Conservation (phyloP, 53 echinoderm and acorn worm species). For the Astropecten irregularis region DNA sequence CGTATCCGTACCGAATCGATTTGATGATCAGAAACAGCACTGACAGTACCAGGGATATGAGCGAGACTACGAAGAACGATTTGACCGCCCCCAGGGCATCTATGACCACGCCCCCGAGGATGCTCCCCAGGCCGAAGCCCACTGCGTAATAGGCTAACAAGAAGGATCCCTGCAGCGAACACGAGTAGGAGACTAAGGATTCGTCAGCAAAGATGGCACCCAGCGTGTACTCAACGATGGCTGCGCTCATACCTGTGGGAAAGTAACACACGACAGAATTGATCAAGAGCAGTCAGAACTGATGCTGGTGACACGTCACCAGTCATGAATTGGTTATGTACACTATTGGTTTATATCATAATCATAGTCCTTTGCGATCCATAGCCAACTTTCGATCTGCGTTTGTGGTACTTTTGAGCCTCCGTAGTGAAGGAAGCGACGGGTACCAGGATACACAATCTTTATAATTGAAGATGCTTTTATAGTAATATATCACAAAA, state of each 20-base stretch:
- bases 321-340: too few species aligned
- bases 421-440: too few species aligned
- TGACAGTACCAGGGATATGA: constrained; percentile 44
- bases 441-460: too few species aligned
- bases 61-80: constrained; percentile 50
- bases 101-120: constrained; percentile 55
- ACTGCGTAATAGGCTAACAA: constrained; percentile 59
- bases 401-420: too few species aligned
- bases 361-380: too few species aligned
- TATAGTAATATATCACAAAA: too few species aligned
- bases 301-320: not conserved
- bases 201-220: constrained; percentile 69
- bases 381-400: too few species aligned
- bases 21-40: constrained; percentile 46
- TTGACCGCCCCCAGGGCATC: constrained; percentile 55
- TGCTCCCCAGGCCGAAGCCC: constrained; percentile 59
- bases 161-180: constrained; percentile 57
- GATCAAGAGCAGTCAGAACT: not conserved
- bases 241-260: constrained; percentile 49
- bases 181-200: constrained; percentile 45
- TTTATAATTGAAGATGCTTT: too few species aligned
- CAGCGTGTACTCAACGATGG: constrained; percentile 57
- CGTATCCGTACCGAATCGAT: constrained; percentile 38
- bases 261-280: not conserved
- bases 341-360: too few species aligned